Conservation (phyloP, 2,888 invertebrate genomes). For the Machimus rusticus region DNA sequence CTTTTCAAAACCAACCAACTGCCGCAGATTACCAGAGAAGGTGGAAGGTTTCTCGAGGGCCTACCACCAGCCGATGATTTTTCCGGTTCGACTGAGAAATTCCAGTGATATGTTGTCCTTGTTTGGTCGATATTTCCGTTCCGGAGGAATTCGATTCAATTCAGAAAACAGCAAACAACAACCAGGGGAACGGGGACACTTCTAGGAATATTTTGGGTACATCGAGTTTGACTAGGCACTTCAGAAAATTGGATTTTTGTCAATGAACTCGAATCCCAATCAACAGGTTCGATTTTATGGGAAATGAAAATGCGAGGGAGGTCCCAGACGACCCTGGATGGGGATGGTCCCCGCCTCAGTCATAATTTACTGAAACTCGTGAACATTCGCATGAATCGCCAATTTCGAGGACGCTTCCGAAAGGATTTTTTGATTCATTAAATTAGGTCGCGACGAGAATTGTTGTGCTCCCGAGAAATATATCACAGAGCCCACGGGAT, state of each 20-base stretch:
- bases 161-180: not conserved
- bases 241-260: not conserved
- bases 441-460: not conserved
- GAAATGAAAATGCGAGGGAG: not conserved
- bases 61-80: not conserved
- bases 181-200: not conserved
- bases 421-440: not conserved
- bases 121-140: constrained; percentile 10
- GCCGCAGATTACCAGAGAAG: not conserved
- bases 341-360: not conserved
- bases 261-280: constrained; percentile 8
- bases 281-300: constrained; percentile 29
- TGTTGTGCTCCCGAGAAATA: not conserved
- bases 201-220: not conserved
- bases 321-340: not conserved
- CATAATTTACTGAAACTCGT: not conserved
- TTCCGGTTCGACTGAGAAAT: constrained; percentile 1
- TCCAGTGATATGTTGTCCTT: not conserved
- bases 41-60: not conserved
- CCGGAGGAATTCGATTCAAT: not conserved
- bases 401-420: not conserved
- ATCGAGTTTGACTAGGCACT: not conserved
- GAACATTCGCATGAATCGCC: not conserved
- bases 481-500: not conserved
- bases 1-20: not conserved